These are phyloP conservation scores for Suillia variegata DNA, from an alignment of 2,888 invertebrate species.

Conservation along the genomic window DNA sequence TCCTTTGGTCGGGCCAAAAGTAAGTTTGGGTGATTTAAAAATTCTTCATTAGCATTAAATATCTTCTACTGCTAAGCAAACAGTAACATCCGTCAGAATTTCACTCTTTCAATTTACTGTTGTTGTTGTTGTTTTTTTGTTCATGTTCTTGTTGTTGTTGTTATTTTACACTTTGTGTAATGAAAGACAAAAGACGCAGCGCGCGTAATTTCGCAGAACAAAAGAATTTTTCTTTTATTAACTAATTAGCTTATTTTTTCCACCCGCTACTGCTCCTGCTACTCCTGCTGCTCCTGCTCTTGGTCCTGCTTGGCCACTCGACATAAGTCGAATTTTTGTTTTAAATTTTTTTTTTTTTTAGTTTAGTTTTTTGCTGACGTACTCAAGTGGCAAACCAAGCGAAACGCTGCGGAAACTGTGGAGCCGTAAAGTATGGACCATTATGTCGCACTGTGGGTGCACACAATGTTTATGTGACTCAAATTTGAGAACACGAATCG, in stretches of 20 bases:
- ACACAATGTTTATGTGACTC: no score
- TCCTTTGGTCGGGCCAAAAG: no score
- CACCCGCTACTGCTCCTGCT: not conserved
- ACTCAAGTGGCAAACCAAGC: not conserved
- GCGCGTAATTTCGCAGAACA: conserved; percentile 33
- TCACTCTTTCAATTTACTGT: no score
- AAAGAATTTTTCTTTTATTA: conserved; percentile 52
- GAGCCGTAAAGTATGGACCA: no score
- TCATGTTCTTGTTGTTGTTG: not conserved
- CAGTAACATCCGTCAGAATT: not conserved
- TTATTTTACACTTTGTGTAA: no score
- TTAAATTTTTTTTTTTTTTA: no score
- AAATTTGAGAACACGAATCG: no score
- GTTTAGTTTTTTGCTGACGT: no score
- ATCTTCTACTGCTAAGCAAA: not conserved
- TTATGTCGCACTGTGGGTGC: no score
- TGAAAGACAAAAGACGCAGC: not conserved
- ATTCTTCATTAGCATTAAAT: conserved; percentile 1
- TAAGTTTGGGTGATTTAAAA: not conserved
- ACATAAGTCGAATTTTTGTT: no score
- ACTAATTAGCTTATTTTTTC: conserved; percentile 52
- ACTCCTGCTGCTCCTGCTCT: no score
- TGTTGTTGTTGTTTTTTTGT: not conserved
- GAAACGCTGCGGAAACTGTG: not conserved
- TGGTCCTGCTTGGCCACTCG: no score